Base-by-base conservation (phyloP, 2,113 vertebrate species). In the Solea solea region DNA sequence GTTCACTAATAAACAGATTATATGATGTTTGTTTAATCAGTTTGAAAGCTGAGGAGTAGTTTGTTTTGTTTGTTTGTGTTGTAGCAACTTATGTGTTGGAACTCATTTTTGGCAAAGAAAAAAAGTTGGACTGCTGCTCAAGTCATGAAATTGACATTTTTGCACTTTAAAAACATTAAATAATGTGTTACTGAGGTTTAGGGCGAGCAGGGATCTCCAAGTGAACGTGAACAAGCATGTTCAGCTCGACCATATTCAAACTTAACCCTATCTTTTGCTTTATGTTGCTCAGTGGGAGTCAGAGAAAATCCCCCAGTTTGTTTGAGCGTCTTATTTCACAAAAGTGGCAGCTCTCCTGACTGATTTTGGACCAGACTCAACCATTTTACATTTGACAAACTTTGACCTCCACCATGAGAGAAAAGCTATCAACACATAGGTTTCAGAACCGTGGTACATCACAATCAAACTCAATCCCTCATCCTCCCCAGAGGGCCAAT, bases 381-480 rank as follows among this genome's bases (percentile, higher is more conserved):
- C n/a, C 8, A 4, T 54, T 69, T 40, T 25, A 40, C 16, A 34
- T 79, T 25, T 79, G 40, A 69, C 51, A 74, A 28, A 53, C 11
- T 34, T 59, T 66, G 63, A 40, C 67, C n/a, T 44, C 45, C 3
- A 44, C 66, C 59, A 41, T 14, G 28, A 82, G 72, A 77, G 41
- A 53, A 60, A 74, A 66, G 3, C 27, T 55, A 44, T 59, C 59
- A 69, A 55, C 44, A 34, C 41, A 58, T 25, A 65, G 28, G 50
- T 76, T 74, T 81, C 21, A 75, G 50, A 69, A 58, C 34, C 21
- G 53, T 51, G 49, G 67, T 48, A 76, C 48, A 12, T 79, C 48
- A 65, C 4, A 45, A 81, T 90, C 71, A 74, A 77, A 83, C 5
- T 6, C 56, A 73, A 82, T 67, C 54, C 40, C 21, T 69, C 34